Base-by-base conservation (phyloP, 2,797 vertebrate species). In the Poeciliopsis turneri region DNA sequence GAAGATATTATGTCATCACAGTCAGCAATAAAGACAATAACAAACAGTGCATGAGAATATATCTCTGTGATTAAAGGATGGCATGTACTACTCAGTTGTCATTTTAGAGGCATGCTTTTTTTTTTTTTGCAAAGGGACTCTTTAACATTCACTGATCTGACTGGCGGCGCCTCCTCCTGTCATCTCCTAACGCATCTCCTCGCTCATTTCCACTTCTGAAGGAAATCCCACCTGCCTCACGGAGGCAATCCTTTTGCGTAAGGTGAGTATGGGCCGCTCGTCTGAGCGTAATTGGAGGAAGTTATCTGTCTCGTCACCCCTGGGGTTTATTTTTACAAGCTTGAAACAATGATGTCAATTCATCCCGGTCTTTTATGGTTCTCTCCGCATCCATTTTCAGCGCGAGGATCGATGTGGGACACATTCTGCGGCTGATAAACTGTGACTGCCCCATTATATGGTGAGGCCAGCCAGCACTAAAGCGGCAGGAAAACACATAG, bases 171-270 rank as follows among this genome's bases (percentile, higher is more conserved):
- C 78, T 86, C 86, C 89, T 88, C 81, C 86, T 86, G 82, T 85
- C 88, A 80, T 82, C 88, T 72, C 76, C 47, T 69, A 69, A 84
- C 30, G 47, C 76, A 70, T 84, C 82, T 80, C 72, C 68, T 61
- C 0, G 28, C 72, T 91, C 84, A 92, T 90, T 91, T 92, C 71
- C 86, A 92, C 85, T 83, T 92, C 89, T 87, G 25, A 92, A 74
- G 79, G 57, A 81, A 53, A 72, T 57, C 71, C 75, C 78, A 73
- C 84, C 75, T 79, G 75, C 84, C 73, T 83, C 5, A 49, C 68
- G 36, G 68, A 82, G 23, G 11, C 8, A 1, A 43, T 64, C 59
- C n/a, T 43, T 23, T 1, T 41, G 72, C 78, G 72, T 75, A 20
- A 68, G 49, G 55, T 73, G 51, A 74, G 45, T 30, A 28, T 4